Base-by-base conservation (phyloP, 1,140 invertebrate species). In the Halesus radiatus region DNA sequence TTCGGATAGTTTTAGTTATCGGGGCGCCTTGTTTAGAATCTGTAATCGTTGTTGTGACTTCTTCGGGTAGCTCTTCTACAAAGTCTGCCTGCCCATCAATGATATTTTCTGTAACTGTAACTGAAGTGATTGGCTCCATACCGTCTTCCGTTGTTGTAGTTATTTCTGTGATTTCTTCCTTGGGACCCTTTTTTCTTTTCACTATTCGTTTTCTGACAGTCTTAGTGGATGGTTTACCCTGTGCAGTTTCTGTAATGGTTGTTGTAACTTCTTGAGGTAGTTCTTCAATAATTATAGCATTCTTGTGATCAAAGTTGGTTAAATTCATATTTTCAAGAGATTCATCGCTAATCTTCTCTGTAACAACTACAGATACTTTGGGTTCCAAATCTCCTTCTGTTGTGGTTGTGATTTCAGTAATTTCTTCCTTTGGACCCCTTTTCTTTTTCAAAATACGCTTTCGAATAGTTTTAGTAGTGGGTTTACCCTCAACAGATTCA, bases 381-480 rank as follows among this genome's bases (percentile, higher is more conserved):
- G 32, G 32, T 32, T 32, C 32, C 3, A 32, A 32, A 7, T 32
- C 32, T 7, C 32, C 32, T 32, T 32, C 32, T 3, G 32, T 32
- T 32, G 32, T 32, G 2, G 32, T 32, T 3, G 32, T 32, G 32
- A 32, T 32, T 37, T 68, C 64, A 37, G 32, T 68, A 3, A 16
- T 68, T 37, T 13, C 15, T 15, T 37, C 13, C 29, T 32, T 68
- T 1, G 26, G 64, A 2, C 16, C 16, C 60, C 18, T n/a, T 62
- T 62, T 62, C 22, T 62, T 62, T 32, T 32, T 32, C 32, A 32
- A 32, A 5, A 32, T 32, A 32, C 84, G 82, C 79, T 86, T 87
- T 18, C 83, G 85, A 18, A 78, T 84, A 58, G 83, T 81, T 62
- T 84, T 13, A 68, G 10, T 15, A 3, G 3, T 20, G 0, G 32